A percentile compares a stretch with the other conserved stretches of the same genome.
phyloP scores from a whole-genome alignment of 1,140 invertebrate genomes.

The Lithobius niger region DNA sequence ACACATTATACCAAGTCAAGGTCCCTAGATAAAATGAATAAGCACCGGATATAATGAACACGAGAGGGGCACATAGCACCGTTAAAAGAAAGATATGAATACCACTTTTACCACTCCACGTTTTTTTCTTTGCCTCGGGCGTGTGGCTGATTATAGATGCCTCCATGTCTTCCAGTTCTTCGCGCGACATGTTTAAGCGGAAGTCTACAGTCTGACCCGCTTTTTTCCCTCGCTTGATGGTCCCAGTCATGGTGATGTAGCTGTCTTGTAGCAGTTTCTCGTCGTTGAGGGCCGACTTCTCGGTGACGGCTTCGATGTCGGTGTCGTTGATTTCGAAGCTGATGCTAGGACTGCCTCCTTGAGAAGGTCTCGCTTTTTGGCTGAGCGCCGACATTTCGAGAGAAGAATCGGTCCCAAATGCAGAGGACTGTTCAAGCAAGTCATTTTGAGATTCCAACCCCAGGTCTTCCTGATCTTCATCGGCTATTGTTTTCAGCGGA shows the following conservation, averaged over 20 bases:
- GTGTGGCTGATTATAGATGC: conserved; percentile 48
- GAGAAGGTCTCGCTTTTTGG: background rate
- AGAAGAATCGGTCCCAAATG: no score
- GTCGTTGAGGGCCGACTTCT: conserved; percentile 8
- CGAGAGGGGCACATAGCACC: conserved; percentile 48
- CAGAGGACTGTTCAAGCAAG: no score
- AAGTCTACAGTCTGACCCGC: conserved; percentile 57
- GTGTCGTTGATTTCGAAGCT: background rate
- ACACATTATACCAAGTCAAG: conserved; percentile 61
- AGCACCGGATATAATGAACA: conserved; percentile 43
- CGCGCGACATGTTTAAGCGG: conserved; percentile 41
- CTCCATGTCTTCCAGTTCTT: conserved; percentile 51
- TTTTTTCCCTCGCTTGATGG: conserved; percentile 54
- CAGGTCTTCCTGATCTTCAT: no score
- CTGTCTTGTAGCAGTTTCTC: conserved; percentile 4
- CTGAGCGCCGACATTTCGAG: background rate
- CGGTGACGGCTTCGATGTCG: conserved; percentile 2
- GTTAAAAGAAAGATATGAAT: conserved; percentile 51
- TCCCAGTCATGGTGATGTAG: conserved; percentile 42
- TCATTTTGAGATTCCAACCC: no score
- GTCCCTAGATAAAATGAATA: conserved; percentile 62
- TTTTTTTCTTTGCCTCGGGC: conserved; percentile 38
- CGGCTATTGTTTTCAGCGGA: no score
- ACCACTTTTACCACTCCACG: conserved; percentile 44
- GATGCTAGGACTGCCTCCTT: background rate